phyloP scores from a whole-genome alignment of 2,888 invertebrate species.

The Aphidoletes aphidimyza region DNA sequence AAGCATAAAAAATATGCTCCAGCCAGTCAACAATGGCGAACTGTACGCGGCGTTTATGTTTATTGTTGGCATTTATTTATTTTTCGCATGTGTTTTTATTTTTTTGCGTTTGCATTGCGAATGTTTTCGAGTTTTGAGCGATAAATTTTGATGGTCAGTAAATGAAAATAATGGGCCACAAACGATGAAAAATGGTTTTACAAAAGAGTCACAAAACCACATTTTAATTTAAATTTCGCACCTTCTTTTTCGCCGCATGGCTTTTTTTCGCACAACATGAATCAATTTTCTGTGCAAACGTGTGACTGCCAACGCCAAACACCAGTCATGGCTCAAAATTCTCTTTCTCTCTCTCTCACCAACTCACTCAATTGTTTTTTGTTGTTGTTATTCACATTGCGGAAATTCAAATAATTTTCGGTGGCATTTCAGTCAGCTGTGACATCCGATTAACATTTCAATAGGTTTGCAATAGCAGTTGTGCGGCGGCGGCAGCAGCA shows the following conservation, averaged over 20 bases:
- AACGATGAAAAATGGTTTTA: slow-evolving; percentile 5
- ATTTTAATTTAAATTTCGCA: slow-evolving; percentile 29
- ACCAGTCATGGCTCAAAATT: no score
- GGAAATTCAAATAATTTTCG: slow-evolving; percentile 40
- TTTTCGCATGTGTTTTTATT: not conserved
- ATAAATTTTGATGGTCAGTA: slow-evolving; percentile 34
- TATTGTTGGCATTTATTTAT: not conserved
- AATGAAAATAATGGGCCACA: slow-evolving; percentile 49
- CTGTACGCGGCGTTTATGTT: not conserved
- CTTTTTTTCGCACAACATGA: not conserved
- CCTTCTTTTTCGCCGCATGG: not conserved
- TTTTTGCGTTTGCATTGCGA: no score
- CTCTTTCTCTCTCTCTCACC: no score
- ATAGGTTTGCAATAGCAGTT: not conserved
- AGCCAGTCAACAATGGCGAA: not conserved
- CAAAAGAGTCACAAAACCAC: slow-evolving; percentile 32
- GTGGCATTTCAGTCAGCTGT: slow-evolving; percentile 30
- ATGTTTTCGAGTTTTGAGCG: not conserved
- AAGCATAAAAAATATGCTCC: slow-evolving; percentile 25
- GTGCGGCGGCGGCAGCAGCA: no score
- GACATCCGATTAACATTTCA: slow-evolving; percentile 42
- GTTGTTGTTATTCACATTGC: not conserved
- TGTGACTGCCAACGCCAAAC: not conserved
- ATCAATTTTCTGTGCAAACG: slow-evolving; percentile 9
- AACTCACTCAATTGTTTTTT: not conserved